Conservation (phyloP, 2,888 invertebrate species). For the Autographa gamma region DNA sequence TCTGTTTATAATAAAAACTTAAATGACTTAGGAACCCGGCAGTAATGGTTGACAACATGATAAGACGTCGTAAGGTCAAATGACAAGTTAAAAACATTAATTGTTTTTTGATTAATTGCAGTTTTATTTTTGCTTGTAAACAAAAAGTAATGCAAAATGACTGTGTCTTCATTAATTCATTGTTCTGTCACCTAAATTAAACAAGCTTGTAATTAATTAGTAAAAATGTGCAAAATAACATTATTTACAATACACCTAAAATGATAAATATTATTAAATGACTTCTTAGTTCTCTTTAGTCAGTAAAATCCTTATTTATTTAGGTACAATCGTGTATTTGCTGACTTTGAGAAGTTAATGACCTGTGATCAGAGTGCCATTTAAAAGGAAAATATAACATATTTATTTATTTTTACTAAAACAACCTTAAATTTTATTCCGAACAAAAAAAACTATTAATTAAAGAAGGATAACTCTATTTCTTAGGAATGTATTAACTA, state of each 20-base stretch:
- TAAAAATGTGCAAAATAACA: too few relatives aligned
- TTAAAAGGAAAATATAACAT: neutral
- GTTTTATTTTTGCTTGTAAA: neutral
- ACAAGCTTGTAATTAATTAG: too few relatives aligned
- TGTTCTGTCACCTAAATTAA: neutral
- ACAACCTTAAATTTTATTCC: too few relatives aligned
- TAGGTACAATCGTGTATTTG: neutral
- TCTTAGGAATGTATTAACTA: too few relatives aligned
- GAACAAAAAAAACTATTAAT: too few relatives aligned
- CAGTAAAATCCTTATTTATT: too few relatives aligned
- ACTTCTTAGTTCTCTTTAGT: neutral
- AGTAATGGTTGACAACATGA: neutral
- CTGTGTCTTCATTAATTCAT: neutral
- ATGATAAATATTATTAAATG: too few relatives aligned
- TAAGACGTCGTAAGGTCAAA: neutral
- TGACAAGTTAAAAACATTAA: neutral
- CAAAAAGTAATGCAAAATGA: neutral
- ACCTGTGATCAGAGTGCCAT: neutral
- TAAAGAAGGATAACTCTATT: too few relatives aligned
- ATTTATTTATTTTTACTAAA: too few relatives aligned
- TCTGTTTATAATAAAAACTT: neutral
- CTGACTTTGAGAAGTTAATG: neutral
- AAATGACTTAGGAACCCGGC: neutral
- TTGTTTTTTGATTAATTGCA: neutral
- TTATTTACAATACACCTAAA: too few relatives aligned